Percentiles rank a stretch among this genome's conserved stretches.
Conservation (phyloP, 2,888 invertebrate genomes). For the Scaptomyza polygonia region DNA sequence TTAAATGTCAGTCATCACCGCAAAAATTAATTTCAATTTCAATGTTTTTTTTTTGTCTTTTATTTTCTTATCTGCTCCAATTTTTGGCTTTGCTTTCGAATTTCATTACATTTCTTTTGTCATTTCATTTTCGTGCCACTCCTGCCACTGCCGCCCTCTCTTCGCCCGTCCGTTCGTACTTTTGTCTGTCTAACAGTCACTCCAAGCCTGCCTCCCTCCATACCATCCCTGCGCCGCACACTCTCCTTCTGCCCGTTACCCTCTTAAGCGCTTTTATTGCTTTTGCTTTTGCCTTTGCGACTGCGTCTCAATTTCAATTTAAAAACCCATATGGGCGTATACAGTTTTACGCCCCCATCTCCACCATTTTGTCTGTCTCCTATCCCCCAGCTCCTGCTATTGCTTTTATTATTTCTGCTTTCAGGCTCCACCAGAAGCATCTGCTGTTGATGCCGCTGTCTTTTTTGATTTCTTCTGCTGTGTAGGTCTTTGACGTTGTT, state of each 20-base stretch:
- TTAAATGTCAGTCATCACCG: conserved; percentile 41
- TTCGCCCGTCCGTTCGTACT: neutral
- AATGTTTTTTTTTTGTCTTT: neutral
- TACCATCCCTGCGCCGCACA: neutral
- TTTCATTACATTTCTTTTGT: conserved; percentile 56
- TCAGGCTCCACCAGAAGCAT: neutral
- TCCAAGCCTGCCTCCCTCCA: conserved; percentile 14
- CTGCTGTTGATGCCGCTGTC: conserved; percentile 12
- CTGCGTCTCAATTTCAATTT: conserved; percentile 67
- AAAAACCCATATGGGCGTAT: conserved; percentile 47
- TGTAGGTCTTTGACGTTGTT: conserved; percentile 17
- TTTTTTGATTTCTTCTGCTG: conserved; percentile 23
- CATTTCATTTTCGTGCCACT: conserved; percentile 53
- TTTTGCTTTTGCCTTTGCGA: conserved; percentile 44
- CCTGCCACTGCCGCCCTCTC: neutral
- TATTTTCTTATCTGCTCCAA: conserved; percentile 34
- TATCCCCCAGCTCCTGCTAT: neutral
- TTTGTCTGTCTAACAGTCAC: conserved; percentile 36
- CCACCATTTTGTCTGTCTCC: neutral
- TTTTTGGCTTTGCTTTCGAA: conserved; percentile 47
- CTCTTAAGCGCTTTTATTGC: conserved; percentile 42
- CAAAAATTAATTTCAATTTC: conserved; percentile 79
- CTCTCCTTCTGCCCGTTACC: neutral
- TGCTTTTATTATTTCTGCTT: neutral
- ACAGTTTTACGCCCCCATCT: neutral